Percentiles rank a stretch among this genome's conserved stretches.
Evolutionary conservation across 2,113 vertebrate genomes (phyloP).

Genomic region (Chrysemys picta): DNA sequence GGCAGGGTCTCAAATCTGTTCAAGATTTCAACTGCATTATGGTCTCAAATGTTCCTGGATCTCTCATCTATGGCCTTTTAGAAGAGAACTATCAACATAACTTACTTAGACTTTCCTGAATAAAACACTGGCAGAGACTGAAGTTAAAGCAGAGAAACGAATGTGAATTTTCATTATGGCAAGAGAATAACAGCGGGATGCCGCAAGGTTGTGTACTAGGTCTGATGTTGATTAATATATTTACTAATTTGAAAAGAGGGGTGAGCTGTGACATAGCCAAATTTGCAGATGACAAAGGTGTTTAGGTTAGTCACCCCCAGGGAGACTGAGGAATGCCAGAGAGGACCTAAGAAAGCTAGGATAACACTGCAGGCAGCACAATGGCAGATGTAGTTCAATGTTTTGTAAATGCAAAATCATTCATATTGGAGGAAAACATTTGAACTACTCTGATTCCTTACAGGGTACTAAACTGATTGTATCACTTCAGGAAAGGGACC

Average conservation of each 20-base stretch:
- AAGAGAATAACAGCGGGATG: background rate
- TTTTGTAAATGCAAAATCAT: background rate
- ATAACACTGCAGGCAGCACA: background rate
- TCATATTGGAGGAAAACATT: background rate
- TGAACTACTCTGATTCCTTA: background rate
- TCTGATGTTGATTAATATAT: background rate
- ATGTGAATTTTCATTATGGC: background rate
- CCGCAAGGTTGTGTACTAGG: background rate
- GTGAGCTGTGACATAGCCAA: background rate
- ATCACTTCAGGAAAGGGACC: background rate
- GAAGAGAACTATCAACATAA: background rate
- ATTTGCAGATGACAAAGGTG: background rate
- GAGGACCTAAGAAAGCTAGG: background rate
- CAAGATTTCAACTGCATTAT: no score
- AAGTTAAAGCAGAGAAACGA: background rate
- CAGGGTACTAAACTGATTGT: background rate
- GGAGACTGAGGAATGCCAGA: background rate
- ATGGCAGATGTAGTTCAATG: background rate
- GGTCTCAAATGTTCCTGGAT: background rate
- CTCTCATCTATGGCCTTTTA: background rate
- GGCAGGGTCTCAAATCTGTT: no score
- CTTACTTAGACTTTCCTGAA: background rate
- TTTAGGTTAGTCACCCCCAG: background rate
- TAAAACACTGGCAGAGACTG: background rate
- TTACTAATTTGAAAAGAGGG: background rate